Evolutionary conservation across 2,888 invertebrate genomes (phyloP), one percentile per base, ranked within the genome.

Genomic region (Scrobipalpa atriplicella): DNA sequence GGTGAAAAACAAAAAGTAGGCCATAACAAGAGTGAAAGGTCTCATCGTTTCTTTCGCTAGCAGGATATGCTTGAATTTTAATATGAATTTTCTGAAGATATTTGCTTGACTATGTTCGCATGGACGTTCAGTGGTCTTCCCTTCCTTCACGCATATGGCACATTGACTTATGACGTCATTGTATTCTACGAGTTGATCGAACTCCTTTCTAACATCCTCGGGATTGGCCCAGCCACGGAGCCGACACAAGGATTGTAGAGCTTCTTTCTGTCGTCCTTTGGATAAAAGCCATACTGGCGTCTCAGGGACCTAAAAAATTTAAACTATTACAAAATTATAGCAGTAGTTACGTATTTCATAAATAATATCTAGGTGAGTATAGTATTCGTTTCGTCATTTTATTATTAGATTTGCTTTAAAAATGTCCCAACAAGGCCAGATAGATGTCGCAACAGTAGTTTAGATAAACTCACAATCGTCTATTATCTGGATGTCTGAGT

Each of bases 221-320:
- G 93, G 93, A 7, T 89, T 70, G 0, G 90, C 88, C 94, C 94
- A 94, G 1, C 94, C 94, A 66, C 94, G 84, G 0, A 94, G 85
- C 71, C 93, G 92, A 70, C 94, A 93, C n/a, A 94, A 82, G 0
- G 94, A 92, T 39, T 78, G 82, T 10, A 92, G 73, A 0, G 94
- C 94, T 10, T 94, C 94, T 74, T 93, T 90, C 71, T 88, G 86
- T 0, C 93, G 85, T 8, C 94, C 93, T 71, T 93, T 93, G 0
- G 94, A 93, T 67, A 94, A 72, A n/a, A 94, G 79, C 94, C 94
- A 94, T 74, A 94, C 87, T 47, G 94, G 94, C 7, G 94, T 93
- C 81, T 94, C 94, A 0, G 94, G 94, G 1, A 94, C 92, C 94
- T 94, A 80, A 43, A 77, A 76, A 29, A 21, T 1, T 13, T 18